These are phyloP conservation scores for Peromyscus eremicus DNA, from an alignment of 2,797 vertebrate genomes.

Conservation along the genomic window DNA sequence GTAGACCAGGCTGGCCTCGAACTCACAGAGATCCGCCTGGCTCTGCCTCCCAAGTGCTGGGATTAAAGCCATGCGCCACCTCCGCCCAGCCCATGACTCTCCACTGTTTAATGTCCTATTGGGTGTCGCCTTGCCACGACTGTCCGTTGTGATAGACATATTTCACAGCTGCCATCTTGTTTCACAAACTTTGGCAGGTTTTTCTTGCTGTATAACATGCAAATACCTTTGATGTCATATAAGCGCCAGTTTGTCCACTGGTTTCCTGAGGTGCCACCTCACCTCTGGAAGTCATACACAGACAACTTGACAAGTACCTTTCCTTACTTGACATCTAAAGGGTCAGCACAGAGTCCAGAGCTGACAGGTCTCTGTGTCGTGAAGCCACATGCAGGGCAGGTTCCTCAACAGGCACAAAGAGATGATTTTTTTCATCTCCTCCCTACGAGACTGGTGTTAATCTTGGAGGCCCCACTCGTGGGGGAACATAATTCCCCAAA, in stretches of 20 bases:
- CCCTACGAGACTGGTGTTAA: background rate
- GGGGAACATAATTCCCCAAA: too few relatives aligned
- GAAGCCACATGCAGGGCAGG: too few relatives aligned
- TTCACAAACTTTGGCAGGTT: background rate
- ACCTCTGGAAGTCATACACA: background rate
- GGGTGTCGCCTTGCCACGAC: background rate
- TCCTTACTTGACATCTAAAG: background rate
- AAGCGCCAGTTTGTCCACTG: background rate
- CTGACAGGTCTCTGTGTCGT: rapidly evolving
- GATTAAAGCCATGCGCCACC: too few relatives aligned
- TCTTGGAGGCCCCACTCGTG: rapidly evolving
- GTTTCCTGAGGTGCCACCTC: background rate
- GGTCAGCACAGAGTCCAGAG: background rate
- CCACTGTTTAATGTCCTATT: background rate
- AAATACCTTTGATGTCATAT: background rate
- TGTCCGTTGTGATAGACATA: background rate
- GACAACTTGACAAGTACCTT: background rate
- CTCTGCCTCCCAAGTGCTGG: too few relatives aligned
- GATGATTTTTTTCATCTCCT: too few relatives aligned
- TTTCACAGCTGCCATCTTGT: background rate
- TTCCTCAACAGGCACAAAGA: background rate
- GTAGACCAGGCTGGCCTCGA: too few relatives aligned
- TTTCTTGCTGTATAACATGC: background rate
- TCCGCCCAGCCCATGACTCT: too few relatives aligned
- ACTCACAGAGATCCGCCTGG: too few relatives aligned